Evolutionary conservation across 2,888 invertebrate species (phyloP), one percentile per base, ranked within the genome.

Genomic region (Andricus quercusramuli): DNA sequence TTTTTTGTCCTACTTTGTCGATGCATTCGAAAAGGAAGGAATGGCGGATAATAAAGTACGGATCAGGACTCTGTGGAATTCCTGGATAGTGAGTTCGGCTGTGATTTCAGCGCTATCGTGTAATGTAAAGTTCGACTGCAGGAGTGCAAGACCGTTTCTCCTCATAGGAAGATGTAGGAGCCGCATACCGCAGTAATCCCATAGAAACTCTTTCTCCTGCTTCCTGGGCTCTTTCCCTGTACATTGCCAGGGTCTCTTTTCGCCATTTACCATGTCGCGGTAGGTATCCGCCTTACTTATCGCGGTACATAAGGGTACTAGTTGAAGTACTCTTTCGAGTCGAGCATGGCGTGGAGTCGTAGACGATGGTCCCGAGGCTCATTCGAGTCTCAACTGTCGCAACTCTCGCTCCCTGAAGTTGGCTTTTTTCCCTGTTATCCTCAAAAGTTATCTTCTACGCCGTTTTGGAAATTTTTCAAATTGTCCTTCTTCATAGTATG

Each of bases 241-340:
- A 74, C 47, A 51, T 56, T 74, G 20, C 29, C n/a, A 25, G 70
- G 29, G 17, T 51, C 51, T 74, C 29, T 51, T 70, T 47, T 56
- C 32, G 25, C 29, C 25, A 51, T 47, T 70, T 70, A 70, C 32
- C 70, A 56, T 74, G 25, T 29, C 51, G 56, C 11, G 25, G 70
- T 51, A 74, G 29, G 51, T 20, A 51, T 47, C 29, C 29, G n/a
- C n/a, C 32, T 51, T 56, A 29, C 17, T 25, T 74, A 51, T 51
- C 20, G 29, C 20, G 20, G 29, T 25, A 17, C 25, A 74, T 32
- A 29, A 51, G 70, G 56, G 29, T 56, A 29, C 29, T n/a, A 13
- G 29, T 56, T 74, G 56, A 74, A 74, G 70, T 32, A 51, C 51
- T 32, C 70, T 74, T 74, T n/a, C 32, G 51, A 56, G 70, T 74